Percentiles rank a stretch among this genome's conserved stretches.
Conservation (phyloP, 2,113 vertebrate genomes). For the Chaenocephalus aceratus region DNA sequence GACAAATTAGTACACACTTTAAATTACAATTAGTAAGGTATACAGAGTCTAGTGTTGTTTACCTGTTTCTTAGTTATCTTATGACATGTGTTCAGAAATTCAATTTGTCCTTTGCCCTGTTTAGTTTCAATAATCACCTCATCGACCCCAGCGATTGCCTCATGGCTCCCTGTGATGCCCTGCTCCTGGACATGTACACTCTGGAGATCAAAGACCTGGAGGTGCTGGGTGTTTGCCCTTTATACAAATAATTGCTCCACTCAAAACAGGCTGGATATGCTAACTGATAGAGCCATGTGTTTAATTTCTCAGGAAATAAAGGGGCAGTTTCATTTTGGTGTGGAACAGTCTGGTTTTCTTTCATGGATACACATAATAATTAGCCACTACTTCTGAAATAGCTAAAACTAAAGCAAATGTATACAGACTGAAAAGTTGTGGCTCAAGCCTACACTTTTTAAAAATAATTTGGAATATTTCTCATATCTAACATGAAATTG, state of each 20-base stretch:
- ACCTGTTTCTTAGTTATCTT: no score
- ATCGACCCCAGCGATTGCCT: slow-evolving; percentile 84
- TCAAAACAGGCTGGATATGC: accelerated
- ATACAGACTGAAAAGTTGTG: no score
- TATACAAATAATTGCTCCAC: background rate
- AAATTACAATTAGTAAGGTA: background rate
- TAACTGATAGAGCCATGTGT: background rate
- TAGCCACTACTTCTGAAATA: no score
- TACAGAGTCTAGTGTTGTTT: background rate
- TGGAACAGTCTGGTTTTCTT: slow-evolving; percentile 75
- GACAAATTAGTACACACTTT: background rate
- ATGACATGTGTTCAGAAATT: no score
- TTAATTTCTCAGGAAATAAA: slow-evolving; percentile 78
- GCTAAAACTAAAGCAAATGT: no score
- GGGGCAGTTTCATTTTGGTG: slow-evolving; percentile 79
- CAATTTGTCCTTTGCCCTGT: no score
- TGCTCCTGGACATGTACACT: slow-evolving; percentile 85
- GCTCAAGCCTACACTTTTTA: no score
- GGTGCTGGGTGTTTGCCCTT: slow-evolving; percentile 62
- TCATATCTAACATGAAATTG: no score
- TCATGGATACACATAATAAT: slow-evolving; percentile 71
- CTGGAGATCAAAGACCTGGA: slow-evolving; percentile 85
- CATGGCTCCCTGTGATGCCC: slow-evolving; percentile 76
- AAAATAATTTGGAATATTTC: no score
- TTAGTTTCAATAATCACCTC: slow-evolving; percentile 72